phyloP scores from a whole-genome alignment of 2,888 invertebrate genomes.

The Folsomia manolachei region DNA sequence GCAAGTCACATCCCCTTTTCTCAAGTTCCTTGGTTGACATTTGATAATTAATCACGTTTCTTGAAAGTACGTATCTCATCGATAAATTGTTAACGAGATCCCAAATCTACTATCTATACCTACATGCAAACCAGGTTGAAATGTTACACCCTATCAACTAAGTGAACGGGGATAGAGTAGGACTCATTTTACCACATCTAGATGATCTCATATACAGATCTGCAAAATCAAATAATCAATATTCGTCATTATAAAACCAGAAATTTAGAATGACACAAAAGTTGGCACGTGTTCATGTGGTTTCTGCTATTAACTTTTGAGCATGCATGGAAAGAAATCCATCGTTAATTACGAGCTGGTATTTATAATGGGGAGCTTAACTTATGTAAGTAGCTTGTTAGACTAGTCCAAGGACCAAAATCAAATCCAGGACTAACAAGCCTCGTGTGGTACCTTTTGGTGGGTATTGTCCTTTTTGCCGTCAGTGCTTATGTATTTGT shows the following conservation, averaged over 20 bases:
- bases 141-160: too few species aligned
- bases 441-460: not conserved
- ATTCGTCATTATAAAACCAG: not conserved
- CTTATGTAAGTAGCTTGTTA: not conserved
- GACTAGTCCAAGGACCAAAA: not conserved
- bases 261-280: not conserved
- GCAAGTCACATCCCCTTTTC: constrained; percentile 35
- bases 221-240: not conserved
- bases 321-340: not conserved
- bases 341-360: not conserved
- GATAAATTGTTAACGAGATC: too few species aligned
- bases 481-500: too few species aligned
- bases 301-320: not conserved
- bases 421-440: constrained; percentile 13
- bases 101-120: too few species aligned
- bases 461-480: not conserved
- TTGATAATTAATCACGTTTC: constrained; percentile 48
- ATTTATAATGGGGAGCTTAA: not conserved
- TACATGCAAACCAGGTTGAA: too few species aligned
- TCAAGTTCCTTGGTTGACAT: constrained; percentile 44
- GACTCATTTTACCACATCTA: too few species aligned
- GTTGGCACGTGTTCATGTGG: not conserved
- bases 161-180: too few species aligned
- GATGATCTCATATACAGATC: too few species aligned
- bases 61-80: too few species aligned